Base-by-base conservation (phyloP, 2,113 vertebrate species). In the Poecilia latipinna region DNA sequence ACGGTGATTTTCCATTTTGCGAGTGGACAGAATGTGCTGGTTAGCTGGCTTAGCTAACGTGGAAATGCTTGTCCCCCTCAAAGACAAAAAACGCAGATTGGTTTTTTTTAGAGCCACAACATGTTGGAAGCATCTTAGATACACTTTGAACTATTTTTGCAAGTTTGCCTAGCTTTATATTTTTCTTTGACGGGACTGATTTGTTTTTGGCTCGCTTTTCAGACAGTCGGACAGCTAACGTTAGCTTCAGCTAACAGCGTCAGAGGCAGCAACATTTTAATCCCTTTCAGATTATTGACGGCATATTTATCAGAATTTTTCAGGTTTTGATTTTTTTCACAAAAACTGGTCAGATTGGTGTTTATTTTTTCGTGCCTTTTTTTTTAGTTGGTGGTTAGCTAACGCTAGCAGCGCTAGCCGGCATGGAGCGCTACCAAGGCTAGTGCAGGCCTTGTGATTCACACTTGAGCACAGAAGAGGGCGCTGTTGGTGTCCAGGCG, bases 1-100 rank as follows among this genome's bases (percentile, higher is more conserved):
- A 79, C 87, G 91, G 70, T 85, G 80, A 28, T 86, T 91, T 89
- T 77, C 68, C 83, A 78, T 88, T 88, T 91, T 83, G 67, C 82
- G 28, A 80, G 64, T 68, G 88, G 91, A 89, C 82, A 70, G 78
- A 70, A 77, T 84, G 83, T 82, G 87, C 79, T 72, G 68, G 39
- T 86, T 57, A 83, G 90, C 85, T 82, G 77, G 86, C 86, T 82
- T 77, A 81, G 85, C 87, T 85, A 79, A 81, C 85, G 63, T 54
- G 70, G 71, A 84, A 74, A 79, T 67, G 44, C 70, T 69, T 81
- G 60, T 60, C 73, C 76, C 60, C 65, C 60, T 66, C 51, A 61
- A 68, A 80, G 61, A 78, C 64, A 77, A n/a, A 67, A 54, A 82
- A 77, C 32, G 60, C 26, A 83, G 76, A 22, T 78, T 80, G 68